phyloP scores from a whole-genome alignment of 2,797 vertebrate genomes.

The Leptodactylus fallax region DNA sequence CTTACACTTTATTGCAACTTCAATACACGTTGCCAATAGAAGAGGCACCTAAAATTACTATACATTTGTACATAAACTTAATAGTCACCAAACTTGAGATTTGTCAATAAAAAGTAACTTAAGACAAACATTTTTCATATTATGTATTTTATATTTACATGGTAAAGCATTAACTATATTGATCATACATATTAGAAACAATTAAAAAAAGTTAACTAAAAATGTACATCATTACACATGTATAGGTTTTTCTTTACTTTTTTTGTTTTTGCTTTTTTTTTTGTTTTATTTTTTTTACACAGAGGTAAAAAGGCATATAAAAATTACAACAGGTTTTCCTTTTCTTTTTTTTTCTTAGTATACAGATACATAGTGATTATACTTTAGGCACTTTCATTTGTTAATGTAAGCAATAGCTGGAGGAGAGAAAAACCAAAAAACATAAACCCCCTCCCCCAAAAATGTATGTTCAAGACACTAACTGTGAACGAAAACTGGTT shows the following conservation, averaged over 20 bases:
- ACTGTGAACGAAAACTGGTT: conserved; percentile 62
- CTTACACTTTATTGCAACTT: conserved; percentile 61
- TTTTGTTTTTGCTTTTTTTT: neutral
- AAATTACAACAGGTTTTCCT: conserved; percentile 88
- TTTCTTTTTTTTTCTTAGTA: conserved; percentile 83
- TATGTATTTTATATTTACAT: conserved; percentile 92
- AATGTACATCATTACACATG: conserved; percentile 98
- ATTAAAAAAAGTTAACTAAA: conserved; percentile 94
- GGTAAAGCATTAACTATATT: conserved; percentile 91
- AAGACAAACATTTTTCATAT: conserved; percentile 76
- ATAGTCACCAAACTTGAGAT: conserved; percentile 51
- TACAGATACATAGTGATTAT: conserved; percentile 85
- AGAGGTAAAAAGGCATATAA: conserved; percentile 97
- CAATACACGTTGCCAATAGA: conserved; percentile 58
- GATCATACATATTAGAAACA: conserved; percentile 96
- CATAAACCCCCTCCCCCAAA: neutral
- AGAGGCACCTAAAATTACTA: conserved; percentile 61
- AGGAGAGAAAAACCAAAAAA: conserved; percentile 63
- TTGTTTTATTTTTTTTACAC: conserved; percentile 83
- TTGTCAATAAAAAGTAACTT: conserved; percentile 62
- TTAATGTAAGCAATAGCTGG: conserved; percentile 85
- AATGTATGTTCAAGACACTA: conserved; percentile 72
- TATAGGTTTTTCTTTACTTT: conserved; percentile 71
- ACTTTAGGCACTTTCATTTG: conserved; percentile 95
- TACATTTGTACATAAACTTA: conserved; percentile 57